These are phyloP conservation scores for Drosophila kuntzei DNA, from an alignment of 2,888 invertebrate species.

Conservation along the genomic window DNA sequence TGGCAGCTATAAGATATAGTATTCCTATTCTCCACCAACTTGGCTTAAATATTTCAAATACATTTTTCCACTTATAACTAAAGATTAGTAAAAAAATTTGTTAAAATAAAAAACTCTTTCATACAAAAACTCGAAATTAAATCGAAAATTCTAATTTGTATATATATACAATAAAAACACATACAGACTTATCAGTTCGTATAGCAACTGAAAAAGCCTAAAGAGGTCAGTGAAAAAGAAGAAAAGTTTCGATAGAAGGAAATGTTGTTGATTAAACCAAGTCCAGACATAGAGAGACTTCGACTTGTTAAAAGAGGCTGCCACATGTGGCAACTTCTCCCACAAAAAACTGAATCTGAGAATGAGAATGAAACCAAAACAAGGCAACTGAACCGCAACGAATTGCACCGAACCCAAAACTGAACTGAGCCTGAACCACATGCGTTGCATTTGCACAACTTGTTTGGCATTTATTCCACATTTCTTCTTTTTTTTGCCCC, in stretches of 20 bases:
- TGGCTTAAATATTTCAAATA: too few species aligned
- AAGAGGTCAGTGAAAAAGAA: conserved; percentile 3
- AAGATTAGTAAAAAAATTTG: too few species aligned
- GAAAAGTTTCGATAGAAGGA: conserved; percentile 13
- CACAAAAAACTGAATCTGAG: conserved; percentile 22
- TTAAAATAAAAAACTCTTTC: too few species aligned
- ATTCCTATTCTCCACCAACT: too few species aligned
- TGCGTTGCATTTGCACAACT: conserved; percentile 32
- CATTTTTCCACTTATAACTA: too few species aligned
- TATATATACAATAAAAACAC: too few species aligned
- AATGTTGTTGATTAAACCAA: conserved; percentile 58
- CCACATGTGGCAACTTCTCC: conserved; percentile 11
- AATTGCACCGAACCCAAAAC: conserved; percentile 23
- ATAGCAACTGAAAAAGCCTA: conserved; percentile 17
- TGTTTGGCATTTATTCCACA: conserved; percentile 10
- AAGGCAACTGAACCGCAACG: conserved; percentile 31
- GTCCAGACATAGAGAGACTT: background rate
- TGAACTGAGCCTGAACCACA: conserved; percentile 23
- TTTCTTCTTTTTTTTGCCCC: background rate
- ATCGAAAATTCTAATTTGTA: too few species aligned
- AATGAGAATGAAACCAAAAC: conserved; percentile 17
- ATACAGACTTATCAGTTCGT: conserved; percentile 2
- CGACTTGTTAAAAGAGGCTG: conserved; percentile 3
- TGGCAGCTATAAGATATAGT: too few species aligned
- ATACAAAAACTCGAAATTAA: too few species aligned